Evolutionary conservation across 1,140 invertebrate species (phyloP).

Genomic region (Psilanteris sp.): DNA sequence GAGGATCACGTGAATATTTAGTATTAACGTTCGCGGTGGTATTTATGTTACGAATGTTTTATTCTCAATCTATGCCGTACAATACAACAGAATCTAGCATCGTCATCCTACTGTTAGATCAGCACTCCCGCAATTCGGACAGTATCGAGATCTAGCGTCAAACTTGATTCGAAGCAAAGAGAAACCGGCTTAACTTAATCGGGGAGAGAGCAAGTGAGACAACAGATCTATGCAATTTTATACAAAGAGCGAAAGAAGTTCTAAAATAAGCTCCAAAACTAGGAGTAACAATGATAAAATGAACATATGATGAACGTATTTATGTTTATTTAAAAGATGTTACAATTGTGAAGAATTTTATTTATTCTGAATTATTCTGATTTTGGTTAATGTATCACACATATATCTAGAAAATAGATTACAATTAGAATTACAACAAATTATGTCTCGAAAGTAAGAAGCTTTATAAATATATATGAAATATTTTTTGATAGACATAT

Average conservation of each 20-base stretch:
- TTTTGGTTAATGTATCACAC: too few species aligned
- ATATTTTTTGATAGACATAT: too few species aligned
- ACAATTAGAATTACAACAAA: too few species aligned
- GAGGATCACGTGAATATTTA: conserved; percentile 39
- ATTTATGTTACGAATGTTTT: conserved; percentile 54
- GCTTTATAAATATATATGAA: too few species aligned
- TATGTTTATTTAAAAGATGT: conserved; percentile 25
- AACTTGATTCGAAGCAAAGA: conserved; percentile 69
- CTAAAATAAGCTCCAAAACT: conserved; percentile 34
- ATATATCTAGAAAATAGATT: too few species aligned
- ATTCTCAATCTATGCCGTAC: conserved; percentile 56
- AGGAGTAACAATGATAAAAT: conserved; percentile 17
- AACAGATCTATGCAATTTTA: conserved; percentile 51
- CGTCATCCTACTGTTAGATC: conserved; percentile 70
- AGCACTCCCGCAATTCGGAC: conserved; percentile 65
- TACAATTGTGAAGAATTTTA: not conserved
- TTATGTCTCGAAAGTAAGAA: too few species aligned
- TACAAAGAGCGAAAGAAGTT: conserved; percentile 48
- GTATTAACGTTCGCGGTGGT: conserved; percentile 53
- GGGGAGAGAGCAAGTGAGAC: conserved; percentile 31
- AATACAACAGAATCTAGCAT: conserved; percentile 72
- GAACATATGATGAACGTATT: too few species aligned
- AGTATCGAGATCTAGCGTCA: conserved; percentile 76
- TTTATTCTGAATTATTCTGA: too few species aligned
- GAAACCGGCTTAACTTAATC: conserved; percentile 58